Evolutionary conservation across 2,113 vertebrate genomes (phyloP), one percentile per base, ranked within the genome.

Genomic region (Syngnathus typhle): DNA sequence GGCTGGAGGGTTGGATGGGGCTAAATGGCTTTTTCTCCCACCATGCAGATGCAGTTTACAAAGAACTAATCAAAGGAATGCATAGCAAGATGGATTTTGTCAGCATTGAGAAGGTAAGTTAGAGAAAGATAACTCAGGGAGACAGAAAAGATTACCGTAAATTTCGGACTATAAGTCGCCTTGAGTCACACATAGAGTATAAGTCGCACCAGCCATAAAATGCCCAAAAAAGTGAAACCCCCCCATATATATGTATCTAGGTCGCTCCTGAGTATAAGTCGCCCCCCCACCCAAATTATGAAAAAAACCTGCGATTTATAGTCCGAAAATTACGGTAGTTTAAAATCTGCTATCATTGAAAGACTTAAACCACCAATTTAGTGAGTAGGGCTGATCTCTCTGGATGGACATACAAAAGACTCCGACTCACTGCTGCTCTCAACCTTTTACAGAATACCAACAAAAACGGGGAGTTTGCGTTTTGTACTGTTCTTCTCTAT

Each of bases 31-130:
- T 60, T 75, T 77, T 81, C 60, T 82, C 60, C 80, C 68, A 63
- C 71, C 60, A 60, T 59, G 32, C 87, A 91, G 89, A 78, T 71
- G 68, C 71, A 77, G 70, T 38, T 72, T 65, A 67, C 76, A 73
- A 51, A 65, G 82, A 77, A 32, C 10, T 72, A 58, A 68, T 52
- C 60, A 49, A 47, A 52, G 81, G 18, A 79, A 69, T 63, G 54
- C 65, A 27, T 67, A 68, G 82, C 67, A 67, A 70, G 68, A 78
- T 72, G 60, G 73, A 71, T 60, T 73, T 74, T 74, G 68, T 63
- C 78, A 79, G 62, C 65, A 36, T 78, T 72, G 63, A 16, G n/a
- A 77, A 82, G 87, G 87, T 88, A 85, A 83, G 77, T 61, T 23
- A 69, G 67, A 75, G 55, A 71, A n/a, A 39, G 27, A 36, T 15